Conservation (phyloP, 2,888 invertebrate species). For the Orthonevra nobilis region DNA sequence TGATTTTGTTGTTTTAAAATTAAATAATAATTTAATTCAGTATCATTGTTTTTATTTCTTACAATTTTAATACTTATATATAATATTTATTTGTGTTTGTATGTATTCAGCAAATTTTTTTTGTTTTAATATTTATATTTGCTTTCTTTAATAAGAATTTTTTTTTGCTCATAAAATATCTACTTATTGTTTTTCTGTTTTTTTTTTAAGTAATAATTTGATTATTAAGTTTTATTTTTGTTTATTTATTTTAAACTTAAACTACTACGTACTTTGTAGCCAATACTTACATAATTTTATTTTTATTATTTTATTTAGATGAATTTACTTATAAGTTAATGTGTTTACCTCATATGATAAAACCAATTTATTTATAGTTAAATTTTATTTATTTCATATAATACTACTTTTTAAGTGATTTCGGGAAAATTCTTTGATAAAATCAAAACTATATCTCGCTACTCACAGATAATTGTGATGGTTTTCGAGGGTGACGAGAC, state of each 20-base stretch:
- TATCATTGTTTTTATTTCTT: slow-evolving; percentile 66
- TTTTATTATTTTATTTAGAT: slow-evolving; percentile 43
- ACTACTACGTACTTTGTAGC: slow-evolving; percentile 64
- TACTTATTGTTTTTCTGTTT: slow-evolving; percentile 35
- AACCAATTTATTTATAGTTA: slow-evolving; percentile 32
- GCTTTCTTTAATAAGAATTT: slow-evolving; percentile 8
- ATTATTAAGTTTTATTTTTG: slow-evolving; percentile 42
- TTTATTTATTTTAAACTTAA: slow-evolving; percentile 45
- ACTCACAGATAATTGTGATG: slow-evolving; percentile 34
- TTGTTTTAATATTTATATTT: slow-evolving; percentile 12
- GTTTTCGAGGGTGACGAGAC: too few relatives aligned
- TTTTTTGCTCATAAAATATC: slow-evolving; percentile 28
- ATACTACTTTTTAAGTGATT: slow-evolving; percentile 27
- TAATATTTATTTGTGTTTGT: slow-evolving; percentile 55
- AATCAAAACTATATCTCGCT: too few relatives aligned
- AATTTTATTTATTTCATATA: neutral
- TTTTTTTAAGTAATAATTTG: slow-evolving; percentile 62
- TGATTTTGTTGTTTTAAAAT: slow-evolving; percentile 57
- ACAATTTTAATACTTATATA: slow-evolving; percentile 53
- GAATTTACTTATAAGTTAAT: slow-evolving; percentile 37
- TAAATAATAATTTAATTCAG: slow-evolving; percentile 70
- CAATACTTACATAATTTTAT: slow-evolving; percentile 49
- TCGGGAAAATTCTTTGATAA: slow-evolving; percentile 18
- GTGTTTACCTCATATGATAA: slow-evolving; percentile 34
- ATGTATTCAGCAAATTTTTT: slow-evolving; percentile 59